Base-by-base conservation (phyloP, 92 coral and sea anemone species). In the Plumapathes pennacea region DNA sequence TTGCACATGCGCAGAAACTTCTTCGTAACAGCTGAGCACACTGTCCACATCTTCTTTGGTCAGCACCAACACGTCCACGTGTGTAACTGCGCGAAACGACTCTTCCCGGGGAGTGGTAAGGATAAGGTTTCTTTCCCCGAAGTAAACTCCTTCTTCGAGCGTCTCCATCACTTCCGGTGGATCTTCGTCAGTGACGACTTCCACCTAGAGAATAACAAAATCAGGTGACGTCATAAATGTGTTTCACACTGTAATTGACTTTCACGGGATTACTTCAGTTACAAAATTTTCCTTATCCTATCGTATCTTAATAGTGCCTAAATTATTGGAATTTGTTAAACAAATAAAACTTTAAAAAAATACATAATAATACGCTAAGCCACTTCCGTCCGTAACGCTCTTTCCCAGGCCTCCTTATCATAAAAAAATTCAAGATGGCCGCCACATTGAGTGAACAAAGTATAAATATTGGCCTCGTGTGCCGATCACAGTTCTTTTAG, bases 11-110 rank as follows among this genome's bases (percentile, higher is more conserved):
- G 31, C 31, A 15, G 84, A 70, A 2, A 80, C 74, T 2, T 69
- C 78, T 9, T 46, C 63, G 41, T 72, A 78, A 47, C 64, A 71
- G 31, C 48, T 58, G 7, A 87, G 54, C 18, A 74, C 83, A 4
- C 69, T 67, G 68, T 87, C 90, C 51, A 87, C 59, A 40, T 73
- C 90, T 19, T 67, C 78, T 43, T 83, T 87, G 19, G 62, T 64
- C 9, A 87, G 78, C 7, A 83, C 47, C 49, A 87, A 85, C 61
- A 78, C 52, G 47, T 80, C 81, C 22, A 83, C 86, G 31, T 87
- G 84, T 12, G 90, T 83, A 41, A 85, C 81, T 30, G 96, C 96
- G 54, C 96, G 89, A 8, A 83, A 67, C 3, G 96, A 82, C 30
- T 65, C 74, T n/a, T 50, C 45, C 3, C 82, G 96, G 36, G 86